A percentile compares a stretch with the other conserved stretches of the same genome.
These are phyloP conservation scores for Furcifer pardalis DNA, from an alignment of 2,797 vertebrate species.

Conservation along the genomic window DNA sequence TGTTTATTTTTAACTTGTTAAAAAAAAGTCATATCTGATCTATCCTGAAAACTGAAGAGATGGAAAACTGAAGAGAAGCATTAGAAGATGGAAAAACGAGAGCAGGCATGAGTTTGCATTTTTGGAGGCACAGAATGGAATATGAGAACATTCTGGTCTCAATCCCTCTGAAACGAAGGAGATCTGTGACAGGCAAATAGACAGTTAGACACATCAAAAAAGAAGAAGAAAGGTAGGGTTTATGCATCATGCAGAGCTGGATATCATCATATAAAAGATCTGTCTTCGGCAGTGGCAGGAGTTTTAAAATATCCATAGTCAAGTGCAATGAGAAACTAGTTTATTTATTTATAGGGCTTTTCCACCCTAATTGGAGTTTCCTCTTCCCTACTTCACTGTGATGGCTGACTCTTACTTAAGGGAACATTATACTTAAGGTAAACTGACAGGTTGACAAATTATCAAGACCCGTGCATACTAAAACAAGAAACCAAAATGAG, in stretches of 20 bases:
- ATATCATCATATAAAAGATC: slow-evolving; percentile 6
- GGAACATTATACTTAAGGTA: slow-evolving; percentile 56
- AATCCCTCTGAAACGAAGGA: not conserved
- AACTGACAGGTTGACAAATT: slow-evolving; percentile 66
- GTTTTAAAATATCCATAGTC: slow-evolving; percentile 51
- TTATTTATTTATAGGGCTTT: slow-evolving; percentile 61
- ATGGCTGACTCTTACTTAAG: slow-evolving; percentile 59
- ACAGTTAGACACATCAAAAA: not conserved
- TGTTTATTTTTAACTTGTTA: slow-evolving; percentile 20
- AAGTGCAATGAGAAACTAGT: slow-evolving; percentile 29
- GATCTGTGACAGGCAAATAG: slow-evolving; percentile 19
- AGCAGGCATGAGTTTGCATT: not conserved
- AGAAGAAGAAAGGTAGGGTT: not conserved
- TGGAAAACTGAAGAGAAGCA: not conserved
- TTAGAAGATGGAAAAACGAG: not conserved
- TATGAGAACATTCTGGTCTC: not conserved
- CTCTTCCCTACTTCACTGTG: slow-evolving; percentile 55
- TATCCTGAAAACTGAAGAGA: not conserved
- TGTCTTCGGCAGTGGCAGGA: slow-evolving; percentile 31
- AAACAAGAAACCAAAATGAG: not conserved
- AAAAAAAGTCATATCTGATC: slow-evolving; percentile 17
- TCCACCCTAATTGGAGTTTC: slow-evolving; percentile 62
- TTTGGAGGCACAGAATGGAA: not conserved
- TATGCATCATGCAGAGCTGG: not conserved
- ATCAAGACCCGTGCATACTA: slow-evolving; percentile 53